Percentiles rank a stretch among this genome's conserved stretches.
These are phyloP conservation scores for Protosalanx chinensis DNA, from an alignment of 2,797 vertebrate genomes.

Conservation along the genomic window DNA sequence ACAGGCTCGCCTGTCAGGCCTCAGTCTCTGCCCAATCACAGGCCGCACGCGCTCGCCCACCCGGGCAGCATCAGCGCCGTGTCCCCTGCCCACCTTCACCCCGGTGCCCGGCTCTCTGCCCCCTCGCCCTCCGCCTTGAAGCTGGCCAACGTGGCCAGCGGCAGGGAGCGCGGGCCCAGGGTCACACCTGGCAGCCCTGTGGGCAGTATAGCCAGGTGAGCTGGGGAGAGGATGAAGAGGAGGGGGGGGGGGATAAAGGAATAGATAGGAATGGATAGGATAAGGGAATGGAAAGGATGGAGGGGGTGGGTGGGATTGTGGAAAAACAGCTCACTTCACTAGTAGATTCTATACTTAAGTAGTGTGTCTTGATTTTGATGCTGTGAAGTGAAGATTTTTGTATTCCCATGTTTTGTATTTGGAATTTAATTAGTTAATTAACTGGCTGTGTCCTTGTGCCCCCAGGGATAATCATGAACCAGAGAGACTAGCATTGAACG, in stretches of 20 bases:
- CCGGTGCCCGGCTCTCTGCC: conserved; percentile 82
- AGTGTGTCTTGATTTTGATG: no score
- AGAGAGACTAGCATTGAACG: conserved; percentile 85
- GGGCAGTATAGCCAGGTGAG: conserved; percentile 84
- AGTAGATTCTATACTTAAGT: no score
- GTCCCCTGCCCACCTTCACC: conserved; percentile 83
- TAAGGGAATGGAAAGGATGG: no score
- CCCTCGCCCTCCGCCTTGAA: conserved; percentile 91
- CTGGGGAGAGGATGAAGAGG: no score
- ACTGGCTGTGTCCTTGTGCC: conserved; percentile 12
- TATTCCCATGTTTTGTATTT: background rate
- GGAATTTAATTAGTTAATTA: background rate
- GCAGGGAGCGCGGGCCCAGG: conserved; percentile 88
- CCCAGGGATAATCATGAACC: conserved; percentile 86
- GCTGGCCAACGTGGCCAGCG: conserved; percentile 87
- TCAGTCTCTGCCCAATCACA: conserved; percentile 83
- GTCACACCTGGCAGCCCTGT: conserved; percentile 86
- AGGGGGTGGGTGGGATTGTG: no score
- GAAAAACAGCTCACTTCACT: background rate
- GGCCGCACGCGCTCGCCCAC: conserved; percentile 78
- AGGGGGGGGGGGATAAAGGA: no score
- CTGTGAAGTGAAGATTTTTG: background rate
- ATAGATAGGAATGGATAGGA: no score
- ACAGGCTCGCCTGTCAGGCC: conserved; percentile 52
- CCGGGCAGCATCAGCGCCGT: conserved; percentile 84